Evolutionary conservation across 1,140 invertebrate genomes (phyloP).

Genomic region (Rhagoletis zephyria): DNA sequence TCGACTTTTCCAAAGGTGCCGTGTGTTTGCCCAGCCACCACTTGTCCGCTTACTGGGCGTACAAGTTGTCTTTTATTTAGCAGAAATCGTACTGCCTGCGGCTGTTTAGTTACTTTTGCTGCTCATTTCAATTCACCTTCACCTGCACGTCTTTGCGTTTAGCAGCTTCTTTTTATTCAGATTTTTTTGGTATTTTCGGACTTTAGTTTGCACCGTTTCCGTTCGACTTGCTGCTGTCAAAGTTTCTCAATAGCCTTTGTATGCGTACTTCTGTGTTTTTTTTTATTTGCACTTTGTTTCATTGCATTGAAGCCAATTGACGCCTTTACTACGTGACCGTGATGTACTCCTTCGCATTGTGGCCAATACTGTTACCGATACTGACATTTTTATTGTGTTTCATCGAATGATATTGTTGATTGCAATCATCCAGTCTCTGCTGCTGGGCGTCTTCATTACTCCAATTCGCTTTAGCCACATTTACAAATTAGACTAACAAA

Average conservation of each 20-base stretch:
- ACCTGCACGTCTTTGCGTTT: not conserved
- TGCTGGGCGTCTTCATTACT: not conserved
- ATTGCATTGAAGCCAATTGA: constrained; percentile 64
- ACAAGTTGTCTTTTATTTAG: not conserved
- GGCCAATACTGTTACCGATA: constrained; percentile 42
- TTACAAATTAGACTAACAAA: not conserved
- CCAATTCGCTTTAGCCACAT: not conserved
- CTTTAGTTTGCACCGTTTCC: constrained; percentile 65
- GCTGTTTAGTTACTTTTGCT: constrained; percentile 19
- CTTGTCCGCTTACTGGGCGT: not conserved
- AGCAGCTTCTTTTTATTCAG: not conserved
- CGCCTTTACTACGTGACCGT: constrained; percentile 69
- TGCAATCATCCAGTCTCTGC: not conserved
- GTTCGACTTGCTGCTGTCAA: constrained; percentile 66
- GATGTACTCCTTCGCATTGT: constrained; percentile 55
- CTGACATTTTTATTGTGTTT: constrained; percentile 56
- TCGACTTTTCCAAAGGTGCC: not conserved
- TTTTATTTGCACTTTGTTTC: not conserved
- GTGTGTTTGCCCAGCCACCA: not conserved
- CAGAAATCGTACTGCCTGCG: not conserved
- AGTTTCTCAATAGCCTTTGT: constrained; percentile 57
- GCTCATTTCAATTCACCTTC: not conserved
- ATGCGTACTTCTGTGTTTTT: not conserved
- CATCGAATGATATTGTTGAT: constrained; percentile 41
- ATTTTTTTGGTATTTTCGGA: constrained; percentile 18